Base-by-base conservation (phyloP, 2,113 vertebrate species). In the Scomber scombrus region DNA sequence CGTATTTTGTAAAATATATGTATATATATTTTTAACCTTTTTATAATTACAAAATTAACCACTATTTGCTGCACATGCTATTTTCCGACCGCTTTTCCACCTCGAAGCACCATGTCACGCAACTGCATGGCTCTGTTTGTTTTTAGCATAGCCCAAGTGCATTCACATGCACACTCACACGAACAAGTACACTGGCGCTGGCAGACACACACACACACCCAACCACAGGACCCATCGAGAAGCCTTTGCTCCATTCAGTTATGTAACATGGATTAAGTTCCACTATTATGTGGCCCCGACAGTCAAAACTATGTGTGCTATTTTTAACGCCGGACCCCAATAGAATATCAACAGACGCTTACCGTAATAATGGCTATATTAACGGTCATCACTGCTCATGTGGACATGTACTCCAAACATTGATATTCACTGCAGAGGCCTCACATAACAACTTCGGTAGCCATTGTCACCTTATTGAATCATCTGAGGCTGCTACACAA, bases 211-310 rank as follows among this genome's bases (percentile, higher is more conserved):
- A 67, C 54, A 34, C 67, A 54, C 60, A 50, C 21, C n/a, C 26
- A 18, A 31, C 5, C 43, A 57, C 47, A 34, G 15, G 69, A 70
- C 51, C 60, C 62, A 65, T 75, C 57, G 54, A 60, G 74, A 74
- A 56, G 57, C 73, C 56, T 15, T 29, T 49, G 18, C 55, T 63
- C 64, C 23, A 45, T 61, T 73, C 60, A 70, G 85, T 93, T 92
- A 92, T 88, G 71, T 89, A 94, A 93, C 82, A 74, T 13, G 88
- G 93, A 91, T 93, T 91, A 93, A 18, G 79, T 63, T 67, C 63
- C 71, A 76, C 76, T 85, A 49, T 87, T 87, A 78, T 23, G n/a
- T 72, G 90, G 86, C 82, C 81, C 82, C 75, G 60, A 80, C 81
- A 84, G 73, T 91, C 57, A 82, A 91, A 94, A 91, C 91, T 84